Conservation (phyloP, 2,113 vertebrate species). For the Perca fluviatilis region DNA sequence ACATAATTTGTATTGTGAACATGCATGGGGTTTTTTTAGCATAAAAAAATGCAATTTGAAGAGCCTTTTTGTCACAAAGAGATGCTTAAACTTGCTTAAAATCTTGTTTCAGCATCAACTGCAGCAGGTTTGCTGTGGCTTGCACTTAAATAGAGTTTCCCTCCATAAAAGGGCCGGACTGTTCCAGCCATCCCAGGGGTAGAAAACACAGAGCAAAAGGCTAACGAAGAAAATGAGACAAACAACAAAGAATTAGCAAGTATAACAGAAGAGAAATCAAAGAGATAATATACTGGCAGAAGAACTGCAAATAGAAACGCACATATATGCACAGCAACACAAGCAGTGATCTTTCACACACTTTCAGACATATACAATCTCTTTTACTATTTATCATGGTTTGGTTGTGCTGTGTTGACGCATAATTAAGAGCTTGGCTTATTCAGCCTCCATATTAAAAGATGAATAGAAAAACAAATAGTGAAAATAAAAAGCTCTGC, state of each 20-base stretch:
- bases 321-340: slow-evolving; percentile 25
- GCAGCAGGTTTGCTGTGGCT: slow-evolving; percentile 25
- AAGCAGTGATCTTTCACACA: slow-evolving; percentile 31
- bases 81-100: slow-evolving; percentile 29
- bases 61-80: slow-evolving; percentile 21
- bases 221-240: slow-evolving; percentile 46
- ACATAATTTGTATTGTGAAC: slow-evolving; percentile 4
- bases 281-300: slow-evolving; percentile 42
- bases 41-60: slow-evolving; percentile 12
- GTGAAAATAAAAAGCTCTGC: slow-evolving; percentile 32
- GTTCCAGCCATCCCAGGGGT: not conserved
- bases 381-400: slow-evolving; percentile 62
- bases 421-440: slow-evolving; percentile 54
- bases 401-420: slow-evolving; percentile 46
- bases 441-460: slow-evolving; percentile 49
- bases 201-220: slow-evolving; percentile 33
- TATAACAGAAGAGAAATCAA: slow-evolving; percentile 33
- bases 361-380: slow-evolving; percentile 37
- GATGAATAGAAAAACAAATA: slow-evolving; percentile 65
- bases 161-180: slow-evolving; percentile 25
- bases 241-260: slow-evolving; percentile 41
- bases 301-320: slow-evolving; percentile 26
- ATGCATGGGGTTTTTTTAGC: slow-evolving; percentile 7
- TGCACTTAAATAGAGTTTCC: slow-evolving; percentile 13
- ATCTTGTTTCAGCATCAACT: slow-evolving; percentile 13